Conservation (phyloP, 2,797 vertebrate genomes). For the Sebastes variabilis region DNA sequence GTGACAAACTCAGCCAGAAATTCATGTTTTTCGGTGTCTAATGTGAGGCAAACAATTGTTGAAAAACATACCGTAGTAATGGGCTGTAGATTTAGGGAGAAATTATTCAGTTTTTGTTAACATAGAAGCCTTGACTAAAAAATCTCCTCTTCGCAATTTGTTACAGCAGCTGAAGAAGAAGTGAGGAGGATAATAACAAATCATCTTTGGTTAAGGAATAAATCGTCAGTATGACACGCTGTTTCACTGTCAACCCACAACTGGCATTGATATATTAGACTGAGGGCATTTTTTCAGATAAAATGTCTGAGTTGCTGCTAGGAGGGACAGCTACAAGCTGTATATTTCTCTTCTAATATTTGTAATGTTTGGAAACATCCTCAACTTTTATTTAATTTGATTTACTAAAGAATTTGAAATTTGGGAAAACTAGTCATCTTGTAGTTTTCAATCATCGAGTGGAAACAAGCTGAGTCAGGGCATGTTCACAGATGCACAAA, state of each 20-base stretch:
- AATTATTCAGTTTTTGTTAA: neutral
- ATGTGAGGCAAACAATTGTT: neutral
- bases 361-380: neutral
- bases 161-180: neutral
- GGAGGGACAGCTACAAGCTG: neutral
- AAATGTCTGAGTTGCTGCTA: neutral
- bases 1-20: neutral
- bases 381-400: neutral
- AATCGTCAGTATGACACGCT: conserved; percentile 13
- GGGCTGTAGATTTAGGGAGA: neutral
- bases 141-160: neutral
- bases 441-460: neutral
- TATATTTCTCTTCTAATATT: neutral
- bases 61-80: neutral
- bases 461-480: neutral
- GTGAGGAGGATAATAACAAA: neutral
- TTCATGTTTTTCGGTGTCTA: neutral
- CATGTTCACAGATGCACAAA: neutral
- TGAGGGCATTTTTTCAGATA: neutral
- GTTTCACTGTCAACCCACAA: conserved; percentile 13
- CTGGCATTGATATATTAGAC: conserved; percentile 3
- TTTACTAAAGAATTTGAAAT: neutral
- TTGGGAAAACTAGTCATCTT: neutral
- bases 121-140: neutral
- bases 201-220: neutral